Percentiles rank a stretch among this genome's conserved stretches.
Evolutionary conservation across 2,797 vertebrate species (phyloP).

Genomic region (Crenuchus spilurus): DNA sequence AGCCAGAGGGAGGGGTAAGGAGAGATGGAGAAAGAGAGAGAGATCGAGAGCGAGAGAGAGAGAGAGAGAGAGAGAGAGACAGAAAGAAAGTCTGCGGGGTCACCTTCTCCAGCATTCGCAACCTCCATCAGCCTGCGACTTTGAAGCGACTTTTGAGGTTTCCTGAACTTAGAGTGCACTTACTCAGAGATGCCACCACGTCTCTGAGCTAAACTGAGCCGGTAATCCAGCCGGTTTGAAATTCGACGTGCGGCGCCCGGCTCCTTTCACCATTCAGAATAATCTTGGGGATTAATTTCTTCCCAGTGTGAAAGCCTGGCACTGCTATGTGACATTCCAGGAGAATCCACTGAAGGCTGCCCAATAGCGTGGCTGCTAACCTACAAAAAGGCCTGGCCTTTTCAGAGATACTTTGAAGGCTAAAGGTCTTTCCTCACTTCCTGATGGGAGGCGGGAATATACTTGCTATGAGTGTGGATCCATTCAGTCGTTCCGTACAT

Average conservation of each 20-base stretch:
- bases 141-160: slow-evolving; percentile 58
- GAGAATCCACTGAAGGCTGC: slow-evolving; percentile 28
- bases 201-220: slow-evolving; percentile 32
- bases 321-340: slow-evolving; percentile 44
- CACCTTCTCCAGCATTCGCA: slow-evolving; percentile 47
- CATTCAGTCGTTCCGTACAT: slow-evolving; percentile 41
- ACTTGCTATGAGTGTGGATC: slow-evolving; percentile 17
- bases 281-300: slow-evolving; percentile 37
- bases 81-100: slow-evolving; percentile 28
- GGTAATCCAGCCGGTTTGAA: slow-evolving; percentile 36
- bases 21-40: slow-evolving; percentile 5
- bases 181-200: slow-evolving; percentile 30
- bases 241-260: slow-evolving; percentile 32
- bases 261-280: slow-evolving; percentile 32
- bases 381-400: slow-evolving; percentile 41
- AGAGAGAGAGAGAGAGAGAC: not conserved
- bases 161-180: slow-evolving; percentile 42
- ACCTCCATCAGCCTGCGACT: slow-evolving; percentile 51
- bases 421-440: slow-evolving; percentile 36
- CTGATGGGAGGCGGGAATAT: slow-evolving; percentile 21
- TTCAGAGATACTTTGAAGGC: slow-evolving; percentile 32
- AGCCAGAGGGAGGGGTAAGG: slow-evolving; percentile 47
- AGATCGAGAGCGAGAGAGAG: not conserved
- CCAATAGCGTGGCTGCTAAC: slow-evolving; percentile 36
- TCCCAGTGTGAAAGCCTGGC: slow-evolving; percentile 27